Evolutionary conservation across 2,113 vertebrate genomes (phyloP).

Genomic region (Notiomystis cincta): DNA sequence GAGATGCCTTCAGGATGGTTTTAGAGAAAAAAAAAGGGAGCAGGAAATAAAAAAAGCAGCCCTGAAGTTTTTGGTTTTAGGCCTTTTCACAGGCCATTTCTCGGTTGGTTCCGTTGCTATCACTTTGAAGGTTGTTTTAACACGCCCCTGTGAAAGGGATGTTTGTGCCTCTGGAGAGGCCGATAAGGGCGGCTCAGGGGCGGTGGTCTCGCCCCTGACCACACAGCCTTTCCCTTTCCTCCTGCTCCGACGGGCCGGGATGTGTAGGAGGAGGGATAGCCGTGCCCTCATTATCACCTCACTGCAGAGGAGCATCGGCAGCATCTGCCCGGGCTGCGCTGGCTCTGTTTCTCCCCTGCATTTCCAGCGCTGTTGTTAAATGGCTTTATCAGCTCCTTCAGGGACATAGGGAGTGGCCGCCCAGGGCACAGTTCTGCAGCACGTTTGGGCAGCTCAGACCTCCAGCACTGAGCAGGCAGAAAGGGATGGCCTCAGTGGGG

Average conservation of each 20-base stretch:
- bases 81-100: background rate
- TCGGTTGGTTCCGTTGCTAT: constrained; percentile 46
- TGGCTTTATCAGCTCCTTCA: background rate
- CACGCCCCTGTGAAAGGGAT: background rate
- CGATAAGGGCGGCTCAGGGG: constrained; percentile 29
- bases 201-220: constrained; percentile 26
- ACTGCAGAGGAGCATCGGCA: background rate
- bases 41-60: accelerated
- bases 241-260: background rate
- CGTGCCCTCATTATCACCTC: background rate
- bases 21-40: background rate
- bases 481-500: background rate
- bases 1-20: background rate
- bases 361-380: background rate
- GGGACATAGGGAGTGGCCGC: background rate
- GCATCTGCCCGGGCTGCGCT: background rate
- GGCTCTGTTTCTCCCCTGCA: background rate
- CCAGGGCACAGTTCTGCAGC: background rate
- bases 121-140: background rate
- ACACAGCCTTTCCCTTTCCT: constrained; percentile 40
- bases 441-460: background rate
- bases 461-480: background rate
- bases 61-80: background rate
- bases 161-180: background rate
- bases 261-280: constrained; percentile 2